These are phyloP conservation scores for Gallinago jamesoni DNA, from an alignment of 2,113 vertebrate species.

Conservation along the genomic window DNA sequence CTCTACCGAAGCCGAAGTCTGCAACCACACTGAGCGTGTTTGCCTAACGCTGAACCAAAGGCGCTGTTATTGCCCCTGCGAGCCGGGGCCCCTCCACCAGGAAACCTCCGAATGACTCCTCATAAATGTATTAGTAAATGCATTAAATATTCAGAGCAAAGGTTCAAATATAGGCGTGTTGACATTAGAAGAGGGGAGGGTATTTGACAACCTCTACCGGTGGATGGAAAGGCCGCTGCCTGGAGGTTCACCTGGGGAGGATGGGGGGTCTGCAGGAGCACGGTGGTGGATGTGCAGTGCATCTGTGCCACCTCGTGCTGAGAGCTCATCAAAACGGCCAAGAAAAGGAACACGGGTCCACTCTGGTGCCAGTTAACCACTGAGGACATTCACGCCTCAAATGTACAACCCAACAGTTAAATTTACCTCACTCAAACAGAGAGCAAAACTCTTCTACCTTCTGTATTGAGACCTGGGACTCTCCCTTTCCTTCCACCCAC, in stretches of 20 bases:
- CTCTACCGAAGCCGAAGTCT: neutral
- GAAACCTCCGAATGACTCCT: neutral
- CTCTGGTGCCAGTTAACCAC: neutral
- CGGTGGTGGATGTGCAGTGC: neutral
- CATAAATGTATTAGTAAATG: slow-evolving; percentile 47
- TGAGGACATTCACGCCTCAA: neutral
- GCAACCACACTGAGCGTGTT: neutral
- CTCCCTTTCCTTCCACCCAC: neutral
- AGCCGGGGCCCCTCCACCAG: neutral
- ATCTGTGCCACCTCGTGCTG: neutral
- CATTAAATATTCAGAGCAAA: slow-evolving; percentile 31
- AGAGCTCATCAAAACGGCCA: neutral
- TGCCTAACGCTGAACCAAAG: neutral
- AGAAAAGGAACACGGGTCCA: neutral
- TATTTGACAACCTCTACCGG: neutral
- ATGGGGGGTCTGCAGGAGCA: neutral
- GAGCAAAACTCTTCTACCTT: neutral
- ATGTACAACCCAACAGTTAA: neutral
- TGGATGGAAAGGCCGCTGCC: neutral
- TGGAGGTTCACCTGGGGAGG: neutral
- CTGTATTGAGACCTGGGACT: neutral
- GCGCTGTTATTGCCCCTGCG: neutral
- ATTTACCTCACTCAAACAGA: neutral
- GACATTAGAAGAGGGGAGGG: neutral
- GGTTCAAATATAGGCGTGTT: neutral